phyloP scores from a whole-genome alignment of 2,888 invertebrate genomes.

The Agelastica alni region DNA sequence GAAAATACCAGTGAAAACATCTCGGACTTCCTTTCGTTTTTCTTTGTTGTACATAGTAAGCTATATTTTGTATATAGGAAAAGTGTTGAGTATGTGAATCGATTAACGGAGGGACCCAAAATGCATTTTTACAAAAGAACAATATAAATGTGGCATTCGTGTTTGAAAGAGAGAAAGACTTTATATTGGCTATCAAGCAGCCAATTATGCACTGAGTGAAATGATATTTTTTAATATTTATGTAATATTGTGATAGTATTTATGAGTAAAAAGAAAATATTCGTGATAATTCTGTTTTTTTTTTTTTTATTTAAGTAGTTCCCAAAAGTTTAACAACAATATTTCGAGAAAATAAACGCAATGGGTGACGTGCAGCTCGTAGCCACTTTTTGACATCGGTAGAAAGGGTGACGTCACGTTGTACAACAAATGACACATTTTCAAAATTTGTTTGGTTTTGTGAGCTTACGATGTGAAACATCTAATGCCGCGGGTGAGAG shows the following conservation, averaged over 20 bases:
- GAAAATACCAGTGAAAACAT: background rate
- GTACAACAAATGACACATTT: too few relatives aligned
- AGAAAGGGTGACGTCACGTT: too few relatives aligned
- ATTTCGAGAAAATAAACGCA: too few relatives aligned
- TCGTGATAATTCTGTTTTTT: constrained; percentile 6
- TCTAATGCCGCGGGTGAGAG: too few relatives aligned
- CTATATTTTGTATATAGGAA: constrained; percentile 20
- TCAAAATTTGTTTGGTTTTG: too few relatives aligned
- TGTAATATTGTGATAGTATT: constrained; percentile 33
- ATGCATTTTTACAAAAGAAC: constrained; percentile 28
- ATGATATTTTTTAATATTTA: constrained; percentile 32
- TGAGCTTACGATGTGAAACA: too few relatives aligned
- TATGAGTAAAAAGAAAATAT: constrained; percentile 27
- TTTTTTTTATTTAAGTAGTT: background rate
- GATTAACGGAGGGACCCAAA: constrained; percentile 32
- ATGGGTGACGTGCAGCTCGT: too few relatives aligned
- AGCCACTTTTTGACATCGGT: too few relatives aligned
- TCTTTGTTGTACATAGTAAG: constrained; percentile 28
- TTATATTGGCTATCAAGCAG: constrained; percentile 16
- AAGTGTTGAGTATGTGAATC: constrained; percentile 29
- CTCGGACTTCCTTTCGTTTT: constrained; percentile 14
- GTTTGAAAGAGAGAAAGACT: constrained; percentile 26
- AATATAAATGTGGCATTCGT: constrained; percentile 23
- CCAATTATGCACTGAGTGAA: constrained; percentile 26
- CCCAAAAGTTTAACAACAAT: too few relatives aligned